Base-by-base conservation (phyloP, 2,797 vertebrate species). In the Acridotheres tristis region DNA sequence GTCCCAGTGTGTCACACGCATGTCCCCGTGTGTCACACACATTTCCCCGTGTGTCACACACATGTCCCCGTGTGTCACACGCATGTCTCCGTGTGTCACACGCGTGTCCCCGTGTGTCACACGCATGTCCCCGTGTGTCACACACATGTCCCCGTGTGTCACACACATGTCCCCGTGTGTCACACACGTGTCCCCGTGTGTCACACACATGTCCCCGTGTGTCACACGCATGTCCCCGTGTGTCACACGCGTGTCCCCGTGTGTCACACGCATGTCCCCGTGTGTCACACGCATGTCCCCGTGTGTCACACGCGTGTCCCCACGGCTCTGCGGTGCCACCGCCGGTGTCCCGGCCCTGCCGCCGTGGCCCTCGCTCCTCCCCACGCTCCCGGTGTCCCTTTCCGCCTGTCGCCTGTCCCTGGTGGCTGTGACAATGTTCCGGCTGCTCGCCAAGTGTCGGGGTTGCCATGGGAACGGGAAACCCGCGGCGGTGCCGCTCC, bases 391-490 rank as follows among this genome's bases (percentile, higher is more conserved):
- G 25, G 48, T 53, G 51, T 53, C 51, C 53, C 51, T 13, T 11
- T 18, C 29, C 48, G 25, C 48, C 50, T 51, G 50, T 29, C 50
- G 9, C 50, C 50, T 29, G 50, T 29, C 26, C 50, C 50, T 29
- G 50, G 16, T 17, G 30, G 88, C 88, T 94, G 95, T 92, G 95
- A 96, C 96, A 95, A 97, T 79, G 81, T 89, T 81, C 96, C 88
- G 97, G 97, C 96, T 40, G 53, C 93, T 89, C 91, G 67, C 97
- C 98, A 72, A 88, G 90, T 92, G 38, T 87, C 20, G 50, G 7
- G n/a, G 96, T 98, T 97, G 85, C 96, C 92, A 96, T 97, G 94
- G 97, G 86, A 98, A 97, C 94, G 6, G 32, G 47, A 89, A 97
- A 98, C 94, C 96, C 66, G 95, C 96, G n/a, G 93, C 48, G 79